phyloP scores from a whole-genome alignment of 2,113 vertebrate species.

The Bubalus kerabau region DNA sequence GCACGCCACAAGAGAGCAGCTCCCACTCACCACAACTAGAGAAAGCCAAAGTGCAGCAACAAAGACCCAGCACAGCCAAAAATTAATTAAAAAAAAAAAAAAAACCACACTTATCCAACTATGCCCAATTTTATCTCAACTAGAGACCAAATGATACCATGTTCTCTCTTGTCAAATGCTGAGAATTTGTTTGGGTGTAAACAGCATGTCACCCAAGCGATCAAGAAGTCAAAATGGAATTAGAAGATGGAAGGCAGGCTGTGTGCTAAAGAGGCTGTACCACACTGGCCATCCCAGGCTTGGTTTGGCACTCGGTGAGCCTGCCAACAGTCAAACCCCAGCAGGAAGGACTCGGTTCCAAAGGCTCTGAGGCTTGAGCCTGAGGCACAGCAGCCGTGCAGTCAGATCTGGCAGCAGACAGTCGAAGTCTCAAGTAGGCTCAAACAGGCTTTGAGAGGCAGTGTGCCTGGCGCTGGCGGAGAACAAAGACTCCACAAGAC shows the following conservation, averaged over 20 bases:
- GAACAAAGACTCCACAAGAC: not conserved
- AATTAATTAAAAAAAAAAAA: not conserved
- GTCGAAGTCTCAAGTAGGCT: not conserved
- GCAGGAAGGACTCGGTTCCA: not conserved
- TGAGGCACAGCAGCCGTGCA: not conserved
- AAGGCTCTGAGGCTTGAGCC: not conserved
- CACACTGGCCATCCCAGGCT: not conserved
- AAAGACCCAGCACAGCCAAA: not conserved
- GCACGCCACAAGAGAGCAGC: not conserved
- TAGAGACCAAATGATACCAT: not conserved
- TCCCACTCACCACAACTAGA: not conserved
- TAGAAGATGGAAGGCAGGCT: not conserved
- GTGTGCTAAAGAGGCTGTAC: not conserved
- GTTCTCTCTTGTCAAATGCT: not conserved
- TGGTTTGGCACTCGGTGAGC: not conserved
- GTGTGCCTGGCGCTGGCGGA: not conserved
- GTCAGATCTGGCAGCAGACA: not conserved
- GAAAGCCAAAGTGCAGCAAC: not conserved
- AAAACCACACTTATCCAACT: not conserved
- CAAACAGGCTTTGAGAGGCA: not conserved
- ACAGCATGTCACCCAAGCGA: not conserved
- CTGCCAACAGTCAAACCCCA: not conserved
- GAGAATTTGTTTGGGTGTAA: not conserved
- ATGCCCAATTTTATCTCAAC: not conserved
- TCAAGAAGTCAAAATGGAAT: not conserved